Base-by-base conservation (phyloP, 2,888 invertebrate genomes). In the Leptogaster cylindrica region DNA sequence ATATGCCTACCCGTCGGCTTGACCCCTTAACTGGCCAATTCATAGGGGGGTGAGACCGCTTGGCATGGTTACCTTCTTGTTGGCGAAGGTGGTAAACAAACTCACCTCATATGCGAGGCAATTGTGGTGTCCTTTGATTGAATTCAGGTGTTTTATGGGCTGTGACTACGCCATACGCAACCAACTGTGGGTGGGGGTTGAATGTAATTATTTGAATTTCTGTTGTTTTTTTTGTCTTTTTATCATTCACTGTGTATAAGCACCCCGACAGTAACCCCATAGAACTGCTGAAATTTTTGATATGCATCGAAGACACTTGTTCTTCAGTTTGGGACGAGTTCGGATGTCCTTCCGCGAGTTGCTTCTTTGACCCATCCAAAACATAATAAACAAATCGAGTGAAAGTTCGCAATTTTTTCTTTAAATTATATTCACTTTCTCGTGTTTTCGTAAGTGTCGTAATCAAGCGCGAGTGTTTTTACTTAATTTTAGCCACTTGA, bases 101-200 rank as follows among this genome's bases (percentile, higher is more conserved):
- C 27, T 39, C 58, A 58, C 58, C 58, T 58, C 31, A 31, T 33
- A 25, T 58, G 25, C 8, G 58, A 41, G 23, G 58, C n/a, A 27
- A 39, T 23, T 23, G 25, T 41, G 41, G 28, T 39, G 58, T 39
- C 72, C 70, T 73, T 71, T 73, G 73, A 73, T 73, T 73, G 73
- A 73, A 73, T 73, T 73, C 73, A 73, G 73, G 73, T 73, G 73
- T 72, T 73, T 72, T 72, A 70, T 69, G 70, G 31, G 33, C 46
- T 63, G 50, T 70, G 66, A 63, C 31, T 41, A 65, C n/a, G 64
- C 23, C 14, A n/a, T 25, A 31, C 18, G 48, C 46, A 20, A n/a
- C 31, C 31, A 28, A 63, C 46, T 16, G 44, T 16, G 52, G 36
- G 66, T 67, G 68, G 50, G 64, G 48, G 50, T 64, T 48, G 16